phyloP scores from a whole-genome alignment of 2,888 invertebrate genomes.

The Mystacides longicornis region DNA sequence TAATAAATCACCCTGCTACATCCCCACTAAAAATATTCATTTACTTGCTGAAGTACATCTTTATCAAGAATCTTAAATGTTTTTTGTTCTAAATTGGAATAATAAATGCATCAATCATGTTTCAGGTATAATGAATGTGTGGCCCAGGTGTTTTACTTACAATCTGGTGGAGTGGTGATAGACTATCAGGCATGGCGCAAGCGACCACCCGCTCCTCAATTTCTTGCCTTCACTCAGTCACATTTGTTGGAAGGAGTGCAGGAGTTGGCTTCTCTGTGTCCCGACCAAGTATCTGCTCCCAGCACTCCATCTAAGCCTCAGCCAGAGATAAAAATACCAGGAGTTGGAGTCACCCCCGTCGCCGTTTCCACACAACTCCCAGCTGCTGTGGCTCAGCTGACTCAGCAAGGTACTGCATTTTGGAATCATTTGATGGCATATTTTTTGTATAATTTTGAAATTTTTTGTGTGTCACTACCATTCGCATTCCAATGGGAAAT shows the following conservation, averaged over 20 bases:
- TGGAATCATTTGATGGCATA: background rate
- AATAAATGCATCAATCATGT: too few species aligned
- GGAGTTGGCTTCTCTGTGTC: conserved; percentile 21
- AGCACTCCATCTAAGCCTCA: conserved; percentile 23
- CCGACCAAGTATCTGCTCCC: background rate
- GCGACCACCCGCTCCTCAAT: conserved; percentile 66
- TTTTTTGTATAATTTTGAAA: background rate
- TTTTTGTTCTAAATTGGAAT: too few species aligned
- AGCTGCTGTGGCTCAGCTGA: conserved; percentile 54
- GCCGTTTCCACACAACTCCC: conserved; percentile 54
- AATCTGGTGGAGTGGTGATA: conserved; percentile 81
- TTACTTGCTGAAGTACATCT: too few species aligned
- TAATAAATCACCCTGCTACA: too few species aligned
- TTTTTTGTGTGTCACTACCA: background rate
- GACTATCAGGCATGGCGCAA: conserved; percentile 82
- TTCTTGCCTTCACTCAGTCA: conserved; percentile 67
- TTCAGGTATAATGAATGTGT: conserved; percentile 66
- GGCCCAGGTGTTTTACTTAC: conserved; percentile 80
- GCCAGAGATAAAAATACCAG: conserved; percentile 52
- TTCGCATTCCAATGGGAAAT: background rate
- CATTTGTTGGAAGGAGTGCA: conserved; percentile 58
- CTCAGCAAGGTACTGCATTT: conserved; percentile 46
- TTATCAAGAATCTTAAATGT: too few species aligned
- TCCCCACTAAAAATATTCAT: too few species aligned
- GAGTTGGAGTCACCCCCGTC: conserved; percentile 51